phyloP scores from a whole-genome alignment of 2,888 invertebrate genomes.

The Agrotis ipsilon region DNA sequence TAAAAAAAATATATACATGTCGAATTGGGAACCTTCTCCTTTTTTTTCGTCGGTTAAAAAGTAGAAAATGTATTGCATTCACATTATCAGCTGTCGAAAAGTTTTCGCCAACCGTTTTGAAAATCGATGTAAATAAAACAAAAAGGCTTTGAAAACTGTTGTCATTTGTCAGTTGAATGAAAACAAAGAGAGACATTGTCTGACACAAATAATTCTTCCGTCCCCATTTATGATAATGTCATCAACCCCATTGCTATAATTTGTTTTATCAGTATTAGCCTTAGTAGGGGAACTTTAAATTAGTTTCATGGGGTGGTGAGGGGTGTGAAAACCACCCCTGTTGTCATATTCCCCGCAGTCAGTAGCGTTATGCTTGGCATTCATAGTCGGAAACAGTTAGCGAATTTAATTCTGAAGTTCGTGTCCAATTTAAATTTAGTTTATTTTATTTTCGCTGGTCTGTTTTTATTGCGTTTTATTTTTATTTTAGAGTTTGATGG shows the following conservation, averaged over 20 bases:
- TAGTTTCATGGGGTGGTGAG: constrained; percentile 61
- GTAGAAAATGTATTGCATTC: too few relatives aligned
- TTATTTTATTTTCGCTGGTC: constrained; percentile 31
- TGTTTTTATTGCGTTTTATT: constrained; percentile 16
- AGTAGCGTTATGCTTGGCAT: constrained; percentile 46
- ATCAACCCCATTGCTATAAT: constrained; percentile 44
- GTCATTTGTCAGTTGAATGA: too few relatives aligned
- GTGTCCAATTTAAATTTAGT: constrained; percentile 53
- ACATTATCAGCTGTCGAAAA: too few relatives aligned
- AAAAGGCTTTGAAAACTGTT: too few relatives aligned
- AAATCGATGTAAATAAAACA: too few relatives aligned
- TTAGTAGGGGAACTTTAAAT: constrained; percentile 70
- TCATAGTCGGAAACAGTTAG: constrained; percentile 50
- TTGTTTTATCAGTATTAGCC: constrained; percentile 64
- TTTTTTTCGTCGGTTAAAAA: too few relatives aligned
- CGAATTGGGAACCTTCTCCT: too few relatives aligned
- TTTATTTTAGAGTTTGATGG: constrained; percentile 3
- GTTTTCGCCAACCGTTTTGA: too few relatives aligned
- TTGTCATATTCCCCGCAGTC: constrained; percentile 54
- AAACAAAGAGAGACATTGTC: background rate
- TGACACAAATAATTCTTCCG: constrained; percentile 9
- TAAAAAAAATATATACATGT: too few relatives aligned
- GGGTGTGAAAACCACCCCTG: constrained; percentile 44
- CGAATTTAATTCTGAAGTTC: constrained; percentile 54
- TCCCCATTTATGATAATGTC: constrained; percentile 50